Conservation (phyloP, 2,888 invertebrate species). For the Sesamia inferens region DNA sequence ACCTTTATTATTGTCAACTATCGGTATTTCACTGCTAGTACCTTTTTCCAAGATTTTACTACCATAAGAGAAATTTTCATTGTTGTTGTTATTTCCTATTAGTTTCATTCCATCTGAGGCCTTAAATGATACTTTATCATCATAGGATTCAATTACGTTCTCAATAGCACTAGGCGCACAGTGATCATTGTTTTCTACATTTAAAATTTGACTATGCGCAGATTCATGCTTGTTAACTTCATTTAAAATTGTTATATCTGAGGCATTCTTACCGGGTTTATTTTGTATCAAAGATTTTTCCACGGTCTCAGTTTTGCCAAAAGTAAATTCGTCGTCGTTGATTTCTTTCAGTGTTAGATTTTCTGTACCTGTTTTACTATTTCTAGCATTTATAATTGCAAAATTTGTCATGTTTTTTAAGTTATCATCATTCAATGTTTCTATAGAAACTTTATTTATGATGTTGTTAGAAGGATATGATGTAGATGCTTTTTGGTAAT, state of each 20-base stretch:
- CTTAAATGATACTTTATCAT: neutral
- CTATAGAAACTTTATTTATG: constrained; percentile 3
- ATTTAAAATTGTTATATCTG: constrained; percentile 14
- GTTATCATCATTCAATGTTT: neutral
- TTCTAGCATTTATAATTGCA: constrained; percentile 1
- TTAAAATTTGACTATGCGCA: constrained; percentile 12
- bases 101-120: neutral
- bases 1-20: neutral
- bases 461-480: neutral
- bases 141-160: neutral
- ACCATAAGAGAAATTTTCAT: neutral
- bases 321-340: neutral
- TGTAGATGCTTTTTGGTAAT: neutral
- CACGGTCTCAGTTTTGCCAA: neutral
- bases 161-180: neutral
- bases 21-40: constrained; percentile 18
- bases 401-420: constrained; percentile 2
- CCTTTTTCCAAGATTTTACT: neutral
- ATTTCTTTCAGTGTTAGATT: constrained; percentile 3
- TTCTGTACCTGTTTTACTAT: constrained; percentile 4
- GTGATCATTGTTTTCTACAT: neutral
- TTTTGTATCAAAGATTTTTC: constrained; percentile 3
- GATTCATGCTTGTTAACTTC: constrained; percentile 13
- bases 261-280: constrained; percentile 2
- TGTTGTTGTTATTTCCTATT: neutral